These are phyloP conservation scores for Ylistrum balloti DNA, from an alignment of 1,140 invertebrate species.

Conservation along the genomic window DNA sequence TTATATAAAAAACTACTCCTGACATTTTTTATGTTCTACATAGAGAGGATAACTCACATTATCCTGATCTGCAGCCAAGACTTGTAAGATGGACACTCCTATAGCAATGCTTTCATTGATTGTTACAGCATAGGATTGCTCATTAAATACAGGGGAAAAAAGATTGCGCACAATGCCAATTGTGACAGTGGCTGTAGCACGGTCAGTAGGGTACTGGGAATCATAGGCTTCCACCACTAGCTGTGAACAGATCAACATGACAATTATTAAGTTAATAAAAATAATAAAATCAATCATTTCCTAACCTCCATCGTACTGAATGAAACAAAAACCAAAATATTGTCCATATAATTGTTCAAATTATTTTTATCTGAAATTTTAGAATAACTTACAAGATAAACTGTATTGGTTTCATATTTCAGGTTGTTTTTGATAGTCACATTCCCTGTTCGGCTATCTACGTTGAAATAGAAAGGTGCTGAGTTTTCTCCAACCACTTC, in stretches of 20 bases:
- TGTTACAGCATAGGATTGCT: slow-evolving; percentile 86
- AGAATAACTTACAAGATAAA: slow-evolving; percentile 41
- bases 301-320: too few species aligned
- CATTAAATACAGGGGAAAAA: slow-evolving; percentile 73
- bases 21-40: too few species aligned
- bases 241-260: slow-evolving; percentile 61
- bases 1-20: too few species aligned
- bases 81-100: slow-evolving; percentile 46
- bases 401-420: slow-evolving; percentile 48
- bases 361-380: too few species aligned
- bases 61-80: slow-evolving; percentile 66
- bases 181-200: slow-evolving; percentile 73
- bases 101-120: slow-evolving; percentile 61
- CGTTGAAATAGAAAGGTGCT: slow-evolving; percentile 68
- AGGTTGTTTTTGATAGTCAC: slow-evolving; percentile 61
- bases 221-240: slow-evolving; percentile 94
- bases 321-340: too few species aligned
- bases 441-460: slow-evolving; percentile 58
- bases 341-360: too few species aligned
- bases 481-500: slow-evolving; percentile 66
- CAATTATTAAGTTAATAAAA: too few species aligned
- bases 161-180: slow-evolving; percentile 64
- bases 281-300: too few species aligned
- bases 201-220: slow-evolving; percentile 91
- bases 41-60: slow-evolving; percentile 56